Evolutionary conservation across 53 echinoderm and acorn worm species (phyloP), one percentile per base, ranked within the genome.

Genomic region (Mesocentrotus franciscanus): DNA sequence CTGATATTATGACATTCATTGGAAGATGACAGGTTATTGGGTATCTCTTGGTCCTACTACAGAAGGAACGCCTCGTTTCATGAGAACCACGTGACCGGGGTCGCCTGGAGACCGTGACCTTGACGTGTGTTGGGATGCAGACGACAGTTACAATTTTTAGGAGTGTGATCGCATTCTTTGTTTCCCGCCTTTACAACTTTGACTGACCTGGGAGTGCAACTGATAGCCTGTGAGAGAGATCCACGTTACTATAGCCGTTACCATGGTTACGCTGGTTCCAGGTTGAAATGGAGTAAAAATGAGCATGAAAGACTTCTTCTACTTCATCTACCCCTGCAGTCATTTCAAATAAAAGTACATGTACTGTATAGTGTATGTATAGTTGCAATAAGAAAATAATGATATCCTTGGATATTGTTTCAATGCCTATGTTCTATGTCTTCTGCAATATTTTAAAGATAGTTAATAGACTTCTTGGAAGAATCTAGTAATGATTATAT

Each of bases 121-220:
- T 68, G 61, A 12, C 10, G 36, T 59, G 29, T 87, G 18, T 49
- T 84, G 29, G 84, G 84, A 84, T 22, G 26, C 58, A 87, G 87
- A 87, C 27, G 87, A 87, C 58, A 87, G 87, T 87, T 59, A 58
- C 87, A 58, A 58, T 87, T 56, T 87, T 39, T 58, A 75, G 64
- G 42, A 81, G 81, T 42, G 81, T 81, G 81, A 42, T 39, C 17
- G 34, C 81, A 36, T 81, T 81, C 49, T 81, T 42, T 81, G 42
- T 87, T 87, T 58, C 87, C 87, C 87, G 58, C 87, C 58, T n/a
- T 87, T 59, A 58, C 9, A 87, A 87, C 87, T 87, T 87, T 20
- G 87, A 87, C 87, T 87, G 87, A 87, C 87, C 87, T 87, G 87
- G 87, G 87, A 57, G 56, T 27, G 87, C 27, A 27, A 87, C 56